Evolutionary conservation across 2,888 invertebrate genomes (phyloP), one percentile per base, ranked within the genome.

Genomic region (Sphinx pinastri): DNA sequence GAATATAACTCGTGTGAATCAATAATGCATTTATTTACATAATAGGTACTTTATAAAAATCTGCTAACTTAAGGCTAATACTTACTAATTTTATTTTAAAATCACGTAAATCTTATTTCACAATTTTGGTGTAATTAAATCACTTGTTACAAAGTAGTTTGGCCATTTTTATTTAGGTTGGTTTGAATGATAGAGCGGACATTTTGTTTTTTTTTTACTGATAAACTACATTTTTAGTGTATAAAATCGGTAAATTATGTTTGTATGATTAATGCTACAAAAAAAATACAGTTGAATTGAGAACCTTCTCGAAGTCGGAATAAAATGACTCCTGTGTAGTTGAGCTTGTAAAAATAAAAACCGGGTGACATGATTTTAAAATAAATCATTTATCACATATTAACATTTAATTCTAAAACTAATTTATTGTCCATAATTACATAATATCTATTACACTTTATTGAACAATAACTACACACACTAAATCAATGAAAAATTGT

Each of bases 11-110:
- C 16, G 47, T 16, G 16, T 60, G 47, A 16, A 45, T 59, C 12
- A 14, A n/a, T 16, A 63, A 63, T 63, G 19, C 25, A 49, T 63
- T 25, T 63, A 63, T 63, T 63, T 63, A 49, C 63, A 63, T 63
- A 63, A 63, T 25, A 49, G 47, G 12, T 25, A 47, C 49, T 49
- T 63, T 47, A 49, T 13, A 13, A 63, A 57, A 45, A 38, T 59
- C 59, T 59, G 3, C n/a, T 60, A 16, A 16, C 16, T 19, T 55
- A 54, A 3, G 14, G 13, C 14, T 52, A n/a, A 52, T 14, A 51
- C 51, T 51, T 13, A 38, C 58, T 59, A 59, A 3, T 31, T 25
- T 60, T 16, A 45, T 47, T 60, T 60, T 45, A 60, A 47, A 60
- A 47, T 60, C 60, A 60, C 60, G 14, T 12, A 16, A n/a, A 38